A percentile compares a stretch with the other conserved stretches of the same genome.
Conservation (phyloP, 2,797 vertebrate species). For the Paedocypris micromegethes region DNA sequence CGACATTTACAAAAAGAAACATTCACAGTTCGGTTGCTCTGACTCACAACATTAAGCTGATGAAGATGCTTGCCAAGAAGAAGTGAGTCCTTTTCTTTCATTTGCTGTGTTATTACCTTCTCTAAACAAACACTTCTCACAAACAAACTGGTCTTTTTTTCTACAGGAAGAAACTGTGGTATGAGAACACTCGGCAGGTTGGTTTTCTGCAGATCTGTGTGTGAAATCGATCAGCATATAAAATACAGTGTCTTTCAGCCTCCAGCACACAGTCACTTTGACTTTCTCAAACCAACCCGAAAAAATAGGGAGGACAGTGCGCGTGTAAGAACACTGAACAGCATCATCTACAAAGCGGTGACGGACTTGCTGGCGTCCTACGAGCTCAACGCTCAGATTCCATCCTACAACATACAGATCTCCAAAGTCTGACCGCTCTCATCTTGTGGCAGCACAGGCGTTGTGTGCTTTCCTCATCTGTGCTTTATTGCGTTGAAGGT, state of each 20-base stretch:
- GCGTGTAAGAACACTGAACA: slow-evolving; percentile 63
- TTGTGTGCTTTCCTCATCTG: not conserved
- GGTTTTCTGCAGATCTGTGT: not conserved
- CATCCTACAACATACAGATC: slow-evolving; percentile 47
- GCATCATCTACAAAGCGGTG: slow-evolving; percentile 69
- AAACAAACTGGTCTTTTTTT: not conserved
- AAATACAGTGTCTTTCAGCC: slow-evolving; percentile 1
- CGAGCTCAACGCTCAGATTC: slow-evolving; percentile 67
- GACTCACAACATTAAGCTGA: slow-evolving; percentile 35
- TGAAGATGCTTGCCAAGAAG: slow-evolving; percentile 47
- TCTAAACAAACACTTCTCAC: too few species aligned
- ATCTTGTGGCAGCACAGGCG: not conserved
- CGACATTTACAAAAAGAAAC: not conserved
- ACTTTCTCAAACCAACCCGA: slow-evolving; percentile 45
- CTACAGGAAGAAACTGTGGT: slow-evolving; percentile 78
- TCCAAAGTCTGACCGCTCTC: slow-evolving; percentile 45
- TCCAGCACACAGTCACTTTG: slow-evolving; percentile 43
- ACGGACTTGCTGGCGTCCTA: slow-evolving; percentile 62
- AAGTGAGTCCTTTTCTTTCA: slow-evolving; percentile 41
- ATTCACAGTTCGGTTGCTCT: slow-evolving; percentile 40
- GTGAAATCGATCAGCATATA: too few species aligned
- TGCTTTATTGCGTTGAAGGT: slow-evolving; percentile 60
- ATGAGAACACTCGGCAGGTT: slow-evolving; percentile 59
- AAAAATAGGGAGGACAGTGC: slow-evolving; percentile 61
- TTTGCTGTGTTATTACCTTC: too few species aligned